Percentiles rank a stretch among this genome's conserved stretches.
Evolutionary conservation across 2,888 invertebrate genomes (phyloP).

Genomic region (Lepidochrysops patricia): DNA sequence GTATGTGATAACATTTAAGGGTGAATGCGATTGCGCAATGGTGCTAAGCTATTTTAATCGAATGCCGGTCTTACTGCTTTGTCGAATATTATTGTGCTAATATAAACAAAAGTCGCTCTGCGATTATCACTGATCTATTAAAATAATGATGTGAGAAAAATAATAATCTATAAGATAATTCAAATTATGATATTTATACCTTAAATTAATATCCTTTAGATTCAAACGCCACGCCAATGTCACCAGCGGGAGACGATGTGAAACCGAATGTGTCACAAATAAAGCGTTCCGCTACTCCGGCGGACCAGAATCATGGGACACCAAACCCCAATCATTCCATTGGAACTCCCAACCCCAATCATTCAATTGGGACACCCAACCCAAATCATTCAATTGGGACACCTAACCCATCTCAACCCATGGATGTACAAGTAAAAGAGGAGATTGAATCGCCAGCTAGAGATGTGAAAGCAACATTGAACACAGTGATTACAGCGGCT

Average conservation of each 20-base stretch:
- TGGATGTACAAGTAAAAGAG: constrained; percentile 59
- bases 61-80: too few species aligned
- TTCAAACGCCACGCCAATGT: constrained; percentile 45
- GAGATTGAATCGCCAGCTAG: constrained; percentile 48
- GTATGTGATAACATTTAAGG: too few species aligned
- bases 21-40: too few species aligned
- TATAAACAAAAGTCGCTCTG: too few species aligned
- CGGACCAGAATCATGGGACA: constrained; percentile 58
- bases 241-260: constrained; percentile 55
- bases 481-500: constrained; percentile 49
- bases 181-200: background rate
- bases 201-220: constrained; percentile 33
- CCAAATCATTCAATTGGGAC: constrained; percentile 40
- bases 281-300: constrained; percentile 58
- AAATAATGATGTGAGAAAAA: too few species aligned
- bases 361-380: constrained; percentile 56
- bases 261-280: constrained; percentile 66
- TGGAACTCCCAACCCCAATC: constrained; percentile 59
- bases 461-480: constrained; percentile 47
- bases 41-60: too few species aligned
- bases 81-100: too few species aligned
- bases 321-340: constrained; percentile 59
- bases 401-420: constrained; percentile 47
- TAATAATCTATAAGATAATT: too few species aligned
- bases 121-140: too few species aligned